These are phyloP conservation scores for Antheraea mylitta DNA, from an alignment of 1,140 invertebrate genomes.

Conservation along the genomic window DNA sequence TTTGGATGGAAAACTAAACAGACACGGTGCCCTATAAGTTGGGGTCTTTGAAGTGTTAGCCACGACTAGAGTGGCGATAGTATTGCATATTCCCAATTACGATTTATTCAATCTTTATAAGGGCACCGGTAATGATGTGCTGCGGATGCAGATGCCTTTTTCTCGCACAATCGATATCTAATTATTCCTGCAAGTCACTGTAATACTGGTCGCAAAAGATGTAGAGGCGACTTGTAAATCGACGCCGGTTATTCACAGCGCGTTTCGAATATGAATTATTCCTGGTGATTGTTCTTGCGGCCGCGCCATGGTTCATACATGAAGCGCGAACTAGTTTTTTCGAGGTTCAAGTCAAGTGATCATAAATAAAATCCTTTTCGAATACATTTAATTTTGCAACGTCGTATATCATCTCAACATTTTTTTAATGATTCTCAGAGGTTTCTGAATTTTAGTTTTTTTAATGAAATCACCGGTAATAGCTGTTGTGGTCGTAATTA, in stretches of 20 bases:
- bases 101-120: slow-evolving; percentile 65
- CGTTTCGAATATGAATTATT: slow-evolving; percentile 79
- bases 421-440: neutral
- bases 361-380: slow-evolving; percentile 57
- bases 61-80: slow-evolving; percentile 46
- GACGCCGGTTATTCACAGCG: slow-evolving; percentile 69
- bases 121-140: slow-evolving; percentile 70
- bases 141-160: slow-evolving; percentile 44
- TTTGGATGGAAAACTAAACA: slow-evolving; percentile 62
- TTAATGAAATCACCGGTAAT: slow-evolving; percentile 49
- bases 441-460: slow-evolving; percentile 19
- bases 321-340: slow-evolving; percentile 74
- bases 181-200: slow-evolving; percentile 75
- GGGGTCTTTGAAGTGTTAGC: slow-evolving; percentile 46
- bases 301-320: slow-evolving; percentile 77
- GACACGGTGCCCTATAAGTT: slow-evolving; percentile 41
- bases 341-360: slow-evolving; percentile 36
- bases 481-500: slow-evolving; percentile 39
- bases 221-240: slow-evolving; percentile 57
- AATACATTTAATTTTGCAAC: slow-evolving; percentile 45
- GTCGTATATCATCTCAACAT: slow-evolving; percentile 34
- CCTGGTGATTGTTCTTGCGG: slow-evolving; percentile 70
- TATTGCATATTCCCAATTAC: slow-evolving; percentile 56
- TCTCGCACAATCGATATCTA: slow-evolving; percentile 72
- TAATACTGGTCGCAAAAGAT: slow-evolving; percentile 53